These are phyloP conservation scores for Amaurobius ferox DNA, from an alignment of 2,888 invertebrate species.

Conservation along the genomic window DNA sequence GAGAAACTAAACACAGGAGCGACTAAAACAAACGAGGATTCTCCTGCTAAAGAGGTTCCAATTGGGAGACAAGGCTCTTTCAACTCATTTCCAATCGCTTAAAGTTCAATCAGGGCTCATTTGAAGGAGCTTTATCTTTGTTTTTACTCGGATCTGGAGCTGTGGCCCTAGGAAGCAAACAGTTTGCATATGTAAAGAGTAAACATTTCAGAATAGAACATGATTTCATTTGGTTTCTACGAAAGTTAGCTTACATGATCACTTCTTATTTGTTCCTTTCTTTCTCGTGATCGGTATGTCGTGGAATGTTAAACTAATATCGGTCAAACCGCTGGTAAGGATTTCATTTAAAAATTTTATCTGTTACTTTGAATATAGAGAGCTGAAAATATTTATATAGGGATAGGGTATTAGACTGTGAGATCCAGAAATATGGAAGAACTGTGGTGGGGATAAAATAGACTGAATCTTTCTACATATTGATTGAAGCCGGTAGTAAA, in stretches of 20 bases:
- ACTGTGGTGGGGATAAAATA: too few relatives aligned
- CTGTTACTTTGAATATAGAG: too few relatives aligned
- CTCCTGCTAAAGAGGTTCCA: conserved; percentile 24
- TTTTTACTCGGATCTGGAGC: conserved; percentile 33
- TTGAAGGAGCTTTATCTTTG: conserved; percentile 19
- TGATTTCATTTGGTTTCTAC: background rate
- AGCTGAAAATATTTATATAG: too few relatives aligned
- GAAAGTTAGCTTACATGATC: conserved; percentile 6
- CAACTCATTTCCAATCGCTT: conserved; percentile 67
- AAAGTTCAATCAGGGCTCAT: conserved; percentile 58
- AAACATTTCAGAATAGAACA: background rate
- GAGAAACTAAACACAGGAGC: conserved; percentile 57
- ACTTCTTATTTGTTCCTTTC: conserved; percentile 1
- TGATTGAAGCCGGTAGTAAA: too few relatives aligned
- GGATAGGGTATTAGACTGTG: too few relatives aligned
- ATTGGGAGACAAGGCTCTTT: conserved; percentile 26
- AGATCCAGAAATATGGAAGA: too few relatives aligned
- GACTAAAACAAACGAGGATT: conserved; percentile 61
- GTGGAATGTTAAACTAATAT: background rate
- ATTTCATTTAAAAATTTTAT: background rate
- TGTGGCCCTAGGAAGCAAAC: background rate
- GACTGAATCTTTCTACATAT: too few relatives aligned
- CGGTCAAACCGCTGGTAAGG: background rate
- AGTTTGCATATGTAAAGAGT: conserved; percentile 12
- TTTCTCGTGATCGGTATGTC: background rate